Conservation (phyloP, 2,797 vertebrate genomes). For the Toxotes lorentzi region DNA sequence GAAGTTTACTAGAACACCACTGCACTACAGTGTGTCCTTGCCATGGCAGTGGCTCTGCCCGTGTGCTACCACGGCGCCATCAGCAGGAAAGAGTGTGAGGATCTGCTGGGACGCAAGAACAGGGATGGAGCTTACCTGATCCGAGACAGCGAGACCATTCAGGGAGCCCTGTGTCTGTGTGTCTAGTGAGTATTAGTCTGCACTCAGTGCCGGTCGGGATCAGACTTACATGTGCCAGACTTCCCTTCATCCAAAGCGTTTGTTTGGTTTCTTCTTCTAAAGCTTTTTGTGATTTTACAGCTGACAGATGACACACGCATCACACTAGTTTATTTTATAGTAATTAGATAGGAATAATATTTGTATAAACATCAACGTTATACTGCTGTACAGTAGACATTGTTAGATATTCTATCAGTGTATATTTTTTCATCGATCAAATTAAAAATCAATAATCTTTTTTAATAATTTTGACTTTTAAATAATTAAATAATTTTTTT, state of each 20-base stretch:
- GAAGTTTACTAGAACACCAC: background rate
- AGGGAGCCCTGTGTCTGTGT: constrained; percentile 83
- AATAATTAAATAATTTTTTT: no score
- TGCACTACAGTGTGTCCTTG: accelerated
- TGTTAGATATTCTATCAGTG: no score
- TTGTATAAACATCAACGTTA: no score
- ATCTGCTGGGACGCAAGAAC: constrained; percentile 70
- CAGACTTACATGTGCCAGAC: background rate
- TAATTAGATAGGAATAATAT: no score
- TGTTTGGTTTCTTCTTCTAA: no score
- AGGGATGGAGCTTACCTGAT: constrained; percentile 81
- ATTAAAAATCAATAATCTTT: no score
- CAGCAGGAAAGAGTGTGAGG: constrained; percentile 74
- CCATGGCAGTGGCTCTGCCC: constrained; percentile 68
- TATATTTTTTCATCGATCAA: no score
- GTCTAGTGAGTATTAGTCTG: constrained; percentile 80
- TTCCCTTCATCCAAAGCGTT: background rate
- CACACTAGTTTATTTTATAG: no score
- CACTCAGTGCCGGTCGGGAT: background rate
- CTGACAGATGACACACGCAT: no score
- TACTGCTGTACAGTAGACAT: no score
- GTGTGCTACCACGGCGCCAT: constrained; percentile 78
- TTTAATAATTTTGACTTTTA: no score
- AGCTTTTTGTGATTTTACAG: no score
- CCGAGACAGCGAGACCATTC: constrained; percentile 83